Percentiles rank a stretch among this genome's conserved stretches.
phyloP scores from a whole-genome alignment of 2,888 invertebrate genomes.

The Sphaeridia pumilis region DNA sequence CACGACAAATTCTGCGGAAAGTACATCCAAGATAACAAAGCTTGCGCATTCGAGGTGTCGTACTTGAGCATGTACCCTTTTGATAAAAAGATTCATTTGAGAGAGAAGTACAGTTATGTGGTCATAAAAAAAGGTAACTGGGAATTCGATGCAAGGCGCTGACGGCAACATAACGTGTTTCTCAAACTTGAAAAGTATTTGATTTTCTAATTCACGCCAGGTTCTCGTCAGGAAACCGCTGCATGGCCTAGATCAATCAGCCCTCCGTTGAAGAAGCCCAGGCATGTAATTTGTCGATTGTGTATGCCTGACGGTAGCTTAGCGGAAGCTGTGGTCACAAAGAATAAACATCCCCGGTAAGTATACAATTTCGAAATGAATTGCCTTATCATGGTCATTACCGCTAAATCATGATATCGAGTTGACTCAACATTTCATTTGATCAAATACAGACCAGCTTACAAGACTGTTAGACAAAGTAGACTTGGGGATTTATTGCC shows the following conservation, averaged over 20 bases:
- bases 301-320: constrained; percentile 64
- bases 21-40: constrained; percentile 51
- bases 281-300: constrained; percentile 62
- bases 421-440: too few species aligned
- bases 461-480: not conserved
- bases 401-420: too few species aligned
- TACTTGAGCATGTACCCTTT: constrained; percentile 48
- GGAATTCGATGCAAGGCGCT: not conserved
- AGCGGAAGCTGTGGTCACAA: constrained; percentile 63
- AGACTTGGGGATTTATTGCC: not conserved
- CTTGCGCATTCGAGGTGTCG: constrained; percentile 63
- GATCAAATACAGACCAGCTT: not conserved
- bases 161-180: too few species aligned
- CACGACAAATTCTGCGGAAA: constrained; percentile 70
- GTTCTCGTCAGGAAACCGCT: constrained; percentile 42
- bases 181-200: constrained; percentile 5
- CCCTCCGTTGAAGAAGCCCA: constrained; percentile 54
- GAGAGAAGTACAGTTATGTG: constrained; percentile 63
- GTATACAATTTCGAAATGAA: too few species aligned
- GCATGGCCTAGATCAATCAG: constrained; percentile 71
- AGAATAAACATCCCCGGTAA: constrained; percentile 61
- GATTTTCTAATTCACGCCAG: constrained; percentile 38
- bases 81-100: constrained; percentile 41
- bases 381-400: too few species aligned
- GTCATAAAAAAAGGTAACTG: constrained; percentile 62